These are phyloP conservation scores for Pterocles orientalis DNA, from an alignment of 2,113 vertebrate species.

Conservation along the genomic window DNA sequence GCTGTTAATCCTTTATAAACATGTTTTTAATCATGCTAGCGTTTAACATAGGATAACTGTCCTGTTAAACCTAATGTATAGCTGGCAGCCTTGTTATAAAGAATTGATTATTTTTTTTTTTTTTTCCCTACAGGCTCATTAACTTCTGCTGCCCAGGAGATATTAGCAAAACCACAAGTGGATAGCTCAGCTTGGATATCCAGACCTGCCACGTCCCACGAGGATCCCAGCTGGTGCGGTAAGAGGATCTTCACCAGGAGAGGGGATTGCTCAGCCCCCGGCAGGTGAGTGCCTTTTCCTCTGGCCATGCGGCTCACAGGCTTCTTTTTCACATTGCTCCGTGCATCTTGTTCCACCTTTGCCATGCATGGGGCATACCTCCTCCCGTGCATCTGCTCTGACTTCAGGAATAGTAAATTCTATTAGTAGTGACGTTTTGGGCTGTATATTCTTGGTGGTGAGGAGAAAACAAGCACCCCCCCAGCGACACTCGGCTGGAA, in stretches of 20 bases:
- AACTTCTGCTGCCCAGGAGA: conserved; percentile 25
- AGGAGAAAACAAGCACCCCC: neutral
- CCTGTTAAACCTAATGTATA: conserved; percentile 20
- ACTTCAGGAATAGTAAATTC: neutral
- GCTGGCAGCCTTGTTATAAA: conserved; percentile 13
- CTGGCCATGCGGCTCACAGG: rapidly evolving
- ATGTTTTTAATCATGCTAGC: conserved; percentile 66
- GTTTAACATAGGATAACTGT: conserved; percentile 52
- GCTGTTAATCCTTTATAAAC: conserved; percentile 72
- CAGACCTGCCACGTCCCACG: neutral
- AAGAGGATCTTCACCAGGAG: neutral
- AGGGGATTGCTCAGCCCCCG: neutral
- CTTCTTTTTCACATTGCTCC: neutral
- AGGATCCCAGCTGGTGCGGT: neutral
- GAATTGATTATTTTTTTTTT: neutral
- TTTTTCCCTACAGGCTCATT: conserved; percentile 10
- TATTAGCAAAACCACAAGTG: neutral
- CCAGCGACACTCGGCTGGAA: neutral
- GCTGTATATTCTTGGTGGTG: neutral
- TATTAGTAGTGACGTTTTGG: neutral
- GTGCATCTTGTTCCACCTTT: neutral
- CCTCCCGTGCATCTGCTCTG: neutral
- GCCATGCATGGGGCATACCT: rapidly evolving
- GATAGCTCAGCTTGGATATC: neutral
- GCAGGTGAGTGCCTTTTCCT: neutral